Base-by-base conservation (phyloP, 2,113 vertebrate species). In the Oenanthe oenanthe region DNA sequence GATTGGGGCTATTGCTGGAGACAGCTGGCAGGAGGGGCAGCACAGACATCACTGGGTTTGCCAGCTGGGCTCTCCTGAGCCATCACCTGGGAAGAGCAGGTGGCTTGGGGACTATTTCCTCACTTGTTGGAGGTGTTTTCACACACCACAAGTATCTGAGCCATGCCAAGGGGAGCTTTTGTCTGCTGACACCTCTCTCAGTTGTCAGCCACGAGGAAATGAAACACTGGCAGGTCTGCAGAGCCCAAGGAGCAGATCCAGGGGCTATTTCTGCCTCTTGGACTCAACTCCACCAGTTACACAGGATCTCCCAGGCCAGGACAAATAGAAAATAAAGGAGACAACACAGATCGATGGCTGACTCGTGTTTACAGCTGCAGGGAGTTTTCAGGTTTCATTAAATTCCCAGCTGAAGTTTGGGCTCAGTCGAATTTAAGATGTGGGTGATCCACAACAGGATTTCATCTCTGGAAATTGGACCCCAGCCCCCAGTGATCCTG, bases 251-350 rank as follows among this genome's bases (percentile, higher is more conserved):
- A 90, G 28, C 3, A 56, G 74, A 17, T 24, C 1, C 7, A 4
- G 51, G 75, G 51, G 17, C 26, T 50, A 6, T 20, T 45, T 92
- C 75, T 80, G 79, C 70, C 92, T 62, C 54, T 86, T 93, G 83
- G 47, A 7, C 79, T 56, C 79, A 28, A 3, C 32, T 54, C 45
- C 63, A n/a, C 6, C 1, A 92, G 32, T 58, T 85, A 47, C 36
- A 73, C 17, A 2, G 53, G 42, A 45, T 75, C 45, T 92, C 74
- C n/a, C 43, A 65, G 74, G 42, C 54, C 92, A 91, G 84, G 87
- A 87, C 80, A 97, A 88, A 89, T 61, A 68, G 83, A 80, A 93
- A 60, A 86, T 66, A 86, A 80, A 88, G 91, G 83, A 94, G 85
- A 95, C 92, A 96, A 47, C 54, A 42, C 42, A n/a, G 88, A 93